These are phyloP conservation scores for Mesocentrotus franciscanus DNA, from an alignment of 53 echinoderm and acorn worm species.

Conservation along the genomic window DNA sequence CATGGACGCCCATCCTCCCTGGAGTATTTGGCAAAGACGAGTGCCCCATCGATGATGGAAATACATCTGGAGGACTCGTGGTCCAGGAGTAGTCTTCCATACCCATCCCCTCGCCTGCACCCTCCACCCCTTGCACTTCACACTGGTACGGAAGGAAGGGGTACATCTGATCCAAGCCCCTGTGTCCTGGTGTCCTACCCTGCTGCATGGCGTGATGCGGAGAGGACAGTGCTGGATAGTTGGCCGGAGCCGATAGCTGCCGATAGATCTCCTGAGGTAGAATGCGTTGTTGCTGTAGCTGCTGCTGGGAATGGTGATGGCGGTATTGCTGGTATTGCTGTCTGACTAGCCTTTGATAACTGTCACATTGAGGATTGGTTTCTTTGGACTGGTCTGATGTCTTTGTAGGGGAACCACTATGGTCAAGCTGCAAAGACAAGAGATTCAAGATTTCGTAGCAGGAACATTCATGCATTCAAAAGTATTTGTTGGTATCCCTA, in stretches of 20 bases:
- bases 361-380: slow-evolving; percentile 46
- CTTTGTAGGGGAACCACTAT: slow-evolving; percentile 14
- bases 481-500: background rate
- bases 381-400: slow-evolving; percentile 37
- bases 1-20: background rate
- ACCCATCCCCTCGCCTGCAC: slow-evolving; percentile 62
- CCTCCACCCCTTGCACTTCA: slow-evolving; percentile 55
- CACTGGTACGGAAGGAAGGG: slow-evolving; percentile 58
- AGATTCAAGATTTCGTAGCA: background rate
- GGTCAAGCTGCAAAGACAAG: slow-evolving; percentile 38
- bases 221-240: background rate
- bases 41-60: slow-evolving; percentile 43
- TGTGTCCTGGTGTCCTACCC: slow-evolving; percentile 27
- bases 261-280: slow-evolving; percentile 59
- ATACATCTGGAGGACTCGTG: slow-evolving; percentile 27
- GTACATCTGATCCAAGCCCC: slow-evolving; percentile 45
- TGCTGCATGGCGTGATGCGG: slow-evolving; percentile 13
- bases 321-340: slow-evolving; percentile 68
- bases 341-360: slow-evolving; percentile 52
- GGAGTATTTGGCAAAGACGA: background rate
- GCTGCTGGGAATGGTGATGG: slow-evolving; percentile 48
- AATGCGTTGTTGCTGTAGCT: slow-evolving; percentile 20
- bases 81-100: slow-evolving; percentile 54
- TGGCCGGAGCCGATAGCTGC: slow-evolving; percentile 57
- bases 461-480: background rate